Conservation (phyloP, 2,113 vertebrate genomes). For the Sorex araneus region DNA sequence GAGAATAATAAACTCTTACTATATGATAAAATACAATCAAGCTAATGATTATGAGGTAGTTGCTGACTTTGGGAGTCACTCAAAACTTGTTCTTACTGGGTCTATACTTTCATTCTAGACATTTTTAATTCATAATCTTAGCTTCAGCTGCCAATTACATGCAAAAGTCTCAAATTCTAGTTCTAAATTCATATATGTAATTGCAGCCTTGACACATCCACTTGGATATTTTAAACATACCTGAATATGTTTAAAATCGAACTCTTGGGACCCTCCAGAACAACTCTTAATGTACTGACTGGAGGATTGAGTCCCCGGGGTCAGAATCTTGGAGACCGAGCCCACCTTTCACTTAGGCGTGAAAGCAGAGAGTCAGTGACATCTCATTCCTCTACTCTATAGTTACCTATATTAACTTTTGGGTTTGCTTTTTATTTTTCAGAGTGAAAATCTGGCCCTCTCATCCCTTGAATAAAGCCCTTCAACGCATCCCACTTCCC, state of each 20-base stretch:
- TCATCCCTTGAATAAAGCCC: not conserved
- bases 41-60: not conserved
- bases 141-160: slow-evolving; percentile 7
- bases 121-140: not conserved
- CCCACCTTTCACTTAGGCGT: not conserved
- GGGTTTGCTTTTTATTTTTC: not conserved
- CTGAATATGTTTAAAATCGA: not conserved
- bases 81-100: no score
- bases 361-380: not conserved
- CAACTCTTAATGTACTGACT: not conserved
- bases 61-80: no score
- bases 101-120: not conserved
- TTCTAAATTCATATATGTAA: not conserved
- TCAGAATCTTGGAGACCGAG: not conserved
- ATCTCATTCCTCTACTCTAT: not conserved
- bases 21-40: slow-evolving; percentile 2
- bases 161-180: not conserved
- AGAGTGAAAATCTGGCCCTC: slow-evolving; percentile 5
- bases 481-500: not conserved
- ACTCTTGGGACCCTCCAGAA: not conserved
- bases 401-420: not conserved
- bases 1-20: not conserved
- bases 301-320: not conserved
- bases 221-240: slow-evolving; percentile 11
- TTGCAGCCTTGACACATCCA: not conserved